These are phyloP conservation scores for Acanthurus leucopareius DNA, from an alignment of 2,797 vertebrate species.

Conservation along the genomic window DNA sequence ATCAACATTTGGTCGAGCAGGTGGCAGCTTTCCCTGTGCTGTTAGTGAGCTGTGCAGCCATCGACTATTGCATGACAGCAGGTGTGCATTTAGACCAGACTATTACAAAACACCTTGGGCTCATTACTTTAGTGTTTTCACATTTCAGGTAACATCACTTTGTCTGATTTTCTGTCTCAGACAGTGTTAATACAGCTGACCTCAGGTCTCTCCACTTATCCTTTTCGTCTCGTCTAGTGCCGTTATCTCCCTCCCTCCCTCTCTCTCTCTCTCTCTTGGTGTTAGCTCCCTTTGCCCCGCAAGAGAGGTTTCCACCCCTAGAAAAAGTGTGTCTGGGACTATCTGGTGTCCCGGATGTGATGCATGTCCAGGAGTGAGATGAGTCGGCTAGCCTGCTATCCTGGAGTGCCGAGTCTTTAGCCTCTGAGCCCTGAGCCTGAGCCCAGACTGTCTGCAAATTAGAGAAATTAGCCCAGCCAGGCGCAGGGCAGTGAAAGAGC, in stretches of 20 bases:
- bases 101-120: slow-evolving; percentile 35
- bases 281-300: slow-evolving; percentile 17
- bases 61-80: slow-evolving; percentile 33
- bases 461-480: slow-evolving; percentile 84
- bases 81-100: slow-evolving; percentile 30
- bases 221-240: slow-evolving; percentile 42
- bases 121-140: background rate
- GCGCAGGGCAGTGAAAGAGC: slow-evolving; percentile 77
- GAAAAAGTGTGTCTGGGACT: slow-evolving; percentile 61
- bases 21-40: slow-evolving; percentile 54
- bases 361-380: slow-evolving; percentile 48
- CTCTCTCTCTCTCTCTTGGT: slow-evolving; percentile 12
- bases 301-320: slow-evolving; percentile 36
- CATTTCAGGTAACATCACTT: slow-evolving; percentile 39
- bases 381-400: slow-evolving; percentile 47
- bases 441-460: slow-evolving; percentile 87
- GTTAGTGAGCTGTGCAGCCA: slow-evolving; percentile 1
- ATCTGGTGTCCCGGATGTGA: slow-evolving; percentile 49
- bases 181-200: slow-evolving; percentile 59
- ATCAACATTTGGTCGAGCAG: slow-evolving; percentile 13
- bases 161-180: slow-evolving; percentile 50
- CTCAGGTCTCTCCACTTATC: slow-evolving; percentile 67
- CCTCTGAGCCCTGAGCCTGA: slow-evolving; percentile 77
- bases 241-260: background rate
- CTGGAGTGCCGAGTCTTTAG: slow-evolving; percentile 64